A percentile compares a stretch with the other conserved stretches of the same genome.
Evolutionary conservation across 2,113 vertebrate genomes (phyloP).

Genomic region (Boleophthalmus pectinirostris): DNA sequence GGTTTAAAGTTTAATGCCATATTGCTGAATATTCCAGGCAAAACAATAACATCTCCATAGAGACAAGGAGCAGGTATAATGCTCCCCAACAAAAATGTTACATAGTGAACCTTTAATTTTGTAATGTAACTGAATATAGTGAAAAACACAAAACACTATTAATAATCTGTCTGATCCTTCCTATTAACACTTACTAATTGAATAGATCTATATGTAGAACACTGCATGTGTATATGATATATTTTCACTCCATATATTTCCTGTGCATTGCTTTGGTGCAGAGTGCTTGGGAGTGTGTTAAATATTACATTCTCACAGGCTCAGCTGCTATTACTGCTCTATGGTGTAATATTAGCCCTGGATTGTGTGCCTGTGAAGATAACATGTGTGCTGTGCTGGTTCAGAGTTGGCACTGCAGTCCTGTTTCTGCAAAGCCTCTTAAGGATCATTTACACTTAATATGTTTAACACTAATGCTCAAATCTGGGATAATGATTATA

Average conservation of each 20-base stretch:
- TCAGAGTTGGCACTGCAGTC: slow-evolving; percentile 6
- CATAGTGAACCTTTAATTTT: not conserved
- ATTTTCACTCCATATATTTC: not conserved
- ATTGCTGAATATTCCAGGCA: no score
- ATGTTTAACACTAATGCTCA: not conserved
- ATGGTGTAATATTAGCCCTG: slow-evolving; percentile 23
- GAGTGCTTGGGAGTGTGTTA: not conserved
- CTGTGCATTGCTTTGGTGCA: not conserved
- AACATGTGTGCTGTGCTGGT: not conserved
- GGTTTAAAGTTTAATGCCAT: no score
- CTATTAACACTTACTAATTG: no score
- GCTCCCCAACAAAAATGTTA: no score
- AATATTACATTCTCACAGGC: slow-evolving; percentile 9
- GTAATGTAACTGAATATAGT: not conserved
- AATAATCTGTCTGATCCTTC: no score
- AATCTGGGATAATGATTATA: slow-evolving; percentile 19
- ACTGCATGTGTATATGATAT: not conserved
- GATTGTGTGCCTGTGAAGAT: slow-evolving; percentile 12
- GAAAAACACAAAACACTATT: not conserved
- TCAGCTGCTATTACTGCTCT: slow-evolving; percentile 4
- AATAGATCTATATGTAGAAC: no score
- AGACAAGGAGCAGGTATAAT: no score
- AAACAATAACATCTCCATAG: no score
- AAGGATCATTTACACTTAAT: slow-evolving; percentile 8
- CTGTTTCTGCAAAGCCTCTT: slow-evolving; percentile 12